phyloP scores from a whole-genome alignment of 2,797 vertebrate genomes.

The Fratercula arctica region DNA sequence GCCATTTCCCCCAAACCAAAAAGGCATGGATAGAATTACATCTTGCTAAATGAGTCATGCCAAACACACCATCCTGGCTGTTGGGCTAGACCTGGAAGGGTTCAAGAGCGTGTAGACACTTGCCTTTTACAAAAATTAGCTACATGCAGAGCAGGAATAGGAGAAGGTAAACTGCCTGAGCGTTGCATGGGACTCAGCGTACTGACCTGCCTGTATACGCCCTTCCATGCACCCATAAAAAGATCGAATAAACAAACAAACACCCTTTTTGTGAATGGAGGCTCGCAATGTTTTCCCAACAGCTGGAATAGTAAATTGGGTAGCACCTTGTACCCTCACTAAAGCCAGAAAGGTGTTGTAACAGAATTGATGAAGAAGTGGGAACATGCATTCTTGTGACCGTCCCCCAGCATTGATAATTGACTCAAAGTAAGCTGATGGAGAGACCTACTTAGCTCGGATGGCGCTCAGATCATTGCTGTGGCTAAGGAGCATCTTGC shows the following conservation, averaged over 20 bases:
- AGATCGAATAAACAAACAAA: not conserved
- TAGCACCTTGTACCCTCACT: not conserved
- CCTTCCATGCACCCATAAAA: not conserved
- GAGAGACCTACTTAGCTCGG: conserved; percentile 77
- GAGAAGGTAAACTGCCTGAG: not conserved
- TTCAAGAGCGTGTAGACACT: not conserved
- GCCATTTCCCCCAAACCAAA: not conserved
- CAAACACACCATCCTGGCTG: not conserved
- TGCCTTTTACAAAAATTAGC: not conserved
- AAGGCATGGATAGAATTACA: accelerated
- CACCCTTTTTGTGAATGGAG: not conserved
- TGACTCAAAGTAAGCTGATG: not conserved
- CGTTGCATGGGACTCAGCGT: not conserved
- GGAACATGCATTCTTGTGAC: not conserved
- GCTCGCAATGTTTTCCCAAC: not conserved
- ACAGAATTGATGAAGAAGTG: not conserved
- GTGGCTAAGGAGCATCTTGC: conserved; percentile 76
- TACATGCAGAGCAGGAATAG: not conserved
- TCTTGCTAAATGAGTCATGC: not conserved
- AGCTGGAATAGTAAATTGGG: not conserved
- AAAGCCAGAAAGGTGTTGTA: not conserved
- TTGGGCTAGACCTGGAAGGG: not conserved
- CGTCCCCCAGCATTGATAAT: not conserved
- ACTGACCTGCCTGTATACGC: not conserved
- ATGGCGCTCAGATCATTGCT: conserved; percentile 77